Evolutionary conservation across 2,113 vertebrate species (phyloP), one percentile per base, ranked within the genome.

Genomic region (Oryzias woworae): DNA sequence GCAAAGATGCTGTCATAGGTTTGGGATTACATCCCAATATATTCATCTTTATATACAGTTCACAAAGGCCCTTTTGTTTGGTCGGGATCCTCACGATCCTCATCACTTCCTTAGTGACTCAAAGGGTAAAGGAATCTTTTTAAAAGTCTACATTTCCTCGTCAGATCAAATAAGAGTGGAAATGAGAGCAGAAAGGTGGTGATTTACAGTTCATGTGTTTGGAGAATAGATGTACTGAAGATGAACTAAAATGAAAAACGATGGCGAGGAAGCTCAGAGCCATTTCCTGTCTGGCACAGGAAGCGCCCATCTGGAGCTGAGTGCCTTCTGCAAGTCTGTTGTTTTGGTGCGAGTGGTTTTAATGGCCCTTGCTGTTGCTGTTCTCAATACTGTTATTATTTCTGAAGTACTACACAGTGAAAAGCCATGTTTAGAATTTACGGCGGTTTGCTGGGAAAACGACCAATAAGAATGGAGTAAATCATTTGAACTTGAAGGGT

Each of bases 231-330:
- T 70, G 75, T 66, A 72, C 22, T 4, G 22, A 62, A 80, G 76
- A 80, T 80, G 77, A 81, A 68, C 75, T 74, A 56, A 80, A 80
- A 85, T 82, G 82, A 85, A 83, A 75, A 83, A 83, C 79, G 81
- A 83, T 56, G 52, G 75, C 14, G 2, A 69, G 73, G 75, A 69
- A 80, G 74, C 78, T 48, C 42, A 18, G 71, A 75, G 74, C 73
- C 75, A 68, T 86, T 87, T 86, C 74, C 82, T 84, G 81, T 75
- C 72, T 88, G 84, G 80, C 81, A 87, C 72, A 86, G 77, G 81
- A 85, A 87, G 75, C 64, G 31, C 79, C 84, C 81, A 84, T 87
- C 87, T 87, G 85, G 81, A 83, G 75, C 36, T 28, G 58, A 76
- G 69, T 45, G 58, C 69, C 74, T 79, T 65, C 66, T 79, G 71